Evolutionary conservation across 2,888 invertebrate species (phyloP), one percentile per base, ranked within the genome.

Genomic region (Trachelus troglodyta): DNA sequence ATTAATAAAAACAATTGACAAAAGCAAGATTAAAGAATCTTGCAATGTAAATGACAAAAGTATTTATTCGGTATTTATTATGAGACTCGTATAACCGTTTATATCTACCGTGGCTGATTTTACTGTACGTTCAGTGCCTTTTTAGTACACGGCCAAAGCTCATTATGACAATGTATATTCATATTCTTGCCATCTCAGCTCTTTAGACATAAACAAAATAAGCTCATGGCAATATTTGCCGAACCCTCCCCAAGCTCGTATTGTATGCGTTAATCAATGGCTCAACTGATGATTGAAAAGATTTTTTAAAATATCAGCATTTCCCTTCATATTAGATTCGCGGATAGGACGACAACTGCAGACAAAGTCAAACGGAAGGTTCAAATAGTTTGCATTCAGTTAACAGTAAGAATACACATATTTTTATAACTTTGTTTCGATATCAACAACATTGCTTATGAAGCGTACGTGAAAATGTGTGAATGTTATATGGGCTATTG

Each of bases 371-470:
- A 56, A 56, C 23, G 56, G 56, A 56, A 56, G 73, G 73, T 76
- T 56, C n/a, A n/a, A 37, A 76, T 73, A 31, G 68, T 40, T 71
- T 34, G 33, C 73, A 56, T 56, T 56, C 56, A 56, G 56, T 56
- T 56, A 56, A 56, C 56, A 56, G 56, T 81, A 83, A 77, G 81
- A 84, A 80, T 80, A 83, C 81, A 84, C 85, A 86, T 88, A 88
- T 89, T 89, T 89, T 89, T 89, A 87, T 89, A 89, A 87, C 86
- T 89, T 89, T 85, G 80, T 86, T 87, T 87, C 85, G 83, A 86
- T 85, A 87, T 83, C 84, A 79, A 85, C 81, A 82, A 83, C 82
- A 85, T 84, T 79, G 83, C 82, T 56, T 56, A 79, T 77, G 81
- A 76, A 79, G 77, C 77, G 77, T 75, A 77, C 77, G 68, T 76